Conservation (phyloP, 2,888 invertebrate species). For the Ditula angustiorana region DNA sequence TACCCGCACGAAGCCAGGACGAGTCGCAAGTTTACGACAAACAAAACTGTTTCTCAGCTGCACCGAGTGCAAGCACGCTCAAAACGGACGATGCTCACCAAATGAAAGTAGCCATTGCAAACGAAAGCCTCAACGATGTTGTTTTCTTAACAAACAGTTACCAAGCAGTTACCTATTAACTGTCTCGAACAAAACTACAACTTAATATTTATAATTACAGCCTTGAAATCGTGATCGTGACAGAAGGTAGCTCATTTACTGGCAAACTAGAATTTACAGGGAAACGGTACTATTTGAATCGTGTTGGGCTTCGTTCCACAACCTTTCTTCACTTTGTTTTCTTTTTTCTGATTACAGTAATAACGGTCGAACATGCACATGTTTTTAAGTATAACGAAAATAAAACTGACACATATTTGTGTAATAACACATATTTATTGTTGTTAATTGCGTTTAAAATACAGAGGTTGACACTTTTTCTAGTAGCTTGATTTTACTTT, state of each 20-base stretch:
- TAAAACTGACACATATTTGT: too few species aligned
- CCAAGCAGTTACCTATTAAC: slow-evolving; percentile 13
- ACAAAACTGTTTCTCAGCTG: too few species aligned
- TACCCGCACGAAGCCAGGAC: too few species aligned
- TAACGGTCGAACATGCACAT: too few species aligned
- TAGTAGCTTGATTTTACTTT: too few species aligned
- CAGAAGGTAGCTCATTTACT: slow-evolving; percentile 27
- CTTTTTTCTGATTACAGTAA: too few species aligned
- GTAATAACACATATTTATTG: too few species aligned
- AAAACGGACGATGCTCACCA: slow-evolving; percentile 1
- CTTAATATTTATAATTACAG: slow-evolving; percentile 43
- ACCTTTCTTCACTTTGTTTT: too few species aligned
- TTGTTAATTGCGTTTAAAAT: too few species aligned
- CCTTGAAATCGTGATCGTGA: slow-evolving; percentile 44
- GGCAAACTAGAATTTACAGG: slow-evolving; percentile 12
- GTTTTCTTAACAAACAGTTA: not conserved
- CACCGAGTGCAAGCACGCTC: too few species aligned
- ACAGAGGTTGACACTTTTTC: too few species aligned
- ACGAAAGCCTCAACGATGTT: slow-evolving; percentile 10
- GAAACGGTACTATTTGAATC: slow-evolving; percentile 2
- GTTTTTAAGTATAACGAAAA: not conserved
- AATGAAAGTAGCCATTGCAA: slow-evolving; percentile 18
- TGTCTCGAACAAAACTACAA: not conserved
- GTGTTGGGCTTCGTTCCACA: not conserved
- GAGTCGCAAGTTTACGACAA: too few species aligned